phyloP scores from a whole-genome alignment of 64 coral and sea anemone genomes.

The Stylophora pistillata region DNA sequence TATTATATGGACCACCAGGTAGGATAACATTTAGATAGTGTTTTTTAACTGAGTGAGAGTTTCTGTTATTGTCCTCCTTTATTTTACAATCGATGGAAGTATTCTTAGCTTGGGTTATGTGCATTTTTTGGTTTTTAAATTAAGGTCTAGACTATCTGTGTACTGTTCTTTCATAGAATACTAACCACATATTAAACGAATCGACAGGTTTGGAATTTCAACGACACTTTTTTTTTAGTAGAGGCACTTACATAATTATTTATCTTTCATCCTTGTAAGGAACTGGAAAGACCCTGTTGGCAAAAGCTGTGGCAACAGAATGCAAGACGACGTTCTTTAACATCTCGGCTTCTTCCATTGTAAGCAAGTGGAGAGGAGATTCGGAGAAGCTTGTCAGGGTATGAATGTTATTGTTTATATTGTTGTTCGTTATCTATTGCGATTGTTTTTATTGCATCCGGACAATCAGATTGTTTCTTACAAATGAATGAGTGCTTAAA shows the following conservation, averaged over 20 bases:
- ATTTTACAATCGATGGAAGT: too few species aligned
- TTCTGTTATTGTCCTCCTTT: background rate
- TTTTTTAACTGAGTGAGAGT: background rate
- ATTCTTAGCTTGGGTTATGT: too few species aligned
- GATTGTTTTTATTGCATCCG: background rate
- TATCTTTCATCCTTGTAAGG: constrained; percentile 38
- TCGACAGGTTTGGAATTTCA: too few species aligned
- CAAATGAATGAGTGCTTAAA: too few species aligned
- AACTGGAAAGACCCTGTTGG: constrained; percentile 92
- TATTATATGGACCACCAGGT: constrained; percentile 96
- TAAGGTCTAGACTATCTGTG: too few species aligned
- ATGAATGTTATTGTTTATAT: background rate
- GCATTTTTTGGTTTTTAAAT: too few species aligned
- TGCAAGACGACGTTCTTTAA: constrained; percentile 99
- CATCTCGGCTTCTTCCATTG: constrained; percentile 96
- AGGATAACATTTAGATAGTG: background rate
- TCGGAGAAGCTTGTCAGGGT: constrained; percentile 98
- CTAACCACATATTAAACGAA: too few species aligned
- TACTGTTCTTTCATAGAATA: too few species aligned
- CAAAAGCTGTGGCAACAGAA: constrained; percentile 98
- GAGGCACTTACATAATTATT: too few species aligned
- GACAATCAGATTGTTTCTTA: too few species aligned
- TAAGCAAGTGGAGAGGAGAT: constrained; percentile 99
- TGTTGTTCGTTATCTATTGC: background rate
- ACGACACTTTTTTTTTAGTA: too few species aligned